Percentiles rank a stretch among this genome's conserved stretches.
Evolutionary conservation across 2,888 invertebrate species (phyloP).

Genomic region (Limnephilus rhombicus): DNA sequence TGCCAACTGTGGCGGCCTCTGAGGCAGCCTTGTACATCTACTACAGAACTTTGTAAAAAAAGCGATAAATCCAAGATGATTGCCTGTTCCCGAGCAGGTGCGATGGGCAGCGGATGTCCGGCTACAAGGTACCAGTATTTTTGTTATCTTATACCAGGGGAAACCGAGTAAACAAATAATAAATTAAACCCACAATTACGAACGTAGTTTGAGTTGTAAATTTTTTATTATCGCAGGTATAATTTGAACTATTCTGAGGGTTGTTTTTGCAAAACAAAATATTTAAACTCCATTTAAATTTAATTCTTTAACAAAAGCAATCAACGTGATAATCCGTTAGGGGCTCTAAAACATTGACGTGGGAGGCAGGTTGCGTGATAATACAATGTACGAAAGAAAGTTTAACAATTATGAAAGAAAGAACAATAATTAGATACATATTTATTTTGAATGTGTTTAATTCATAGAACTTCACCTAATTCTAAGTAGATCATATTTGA

Average conservation of each 20-base stretch:
- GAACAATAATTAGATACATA: too few relatives aligned
- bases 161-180: conserved; percentile 47
- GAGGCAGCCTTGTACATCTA: background rate
- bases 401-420: too few relatives aligned
- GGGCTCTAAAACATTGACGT: background rate
- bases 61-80: conserved; percentile 59
- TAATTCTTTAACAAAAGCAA: background rate
- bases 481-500: too few relatives aligned
- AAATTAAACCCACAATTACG: conserved; percentile 33
- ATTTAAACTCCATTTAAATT: background rate
- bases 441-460: too few relatives aligned
- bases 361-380: too few relatives aligned
- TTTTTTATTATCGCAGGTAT: background rate
- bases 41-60: conserved; percentile 27
- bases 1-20: conserved; percentile 1
- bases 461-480: too few relatives aligned
- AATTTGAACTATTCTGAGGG: background rate
- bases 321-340: background rate
- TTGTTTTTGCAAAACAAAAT: background rate
- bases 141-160: conserved; percentile 39
- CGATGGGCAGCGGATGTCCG: conserved; percentile 64
- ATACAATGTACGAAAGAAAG: too few relatives aligned
- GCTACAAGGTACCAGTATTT: conserved; percentile 53
- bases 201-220: conserved; percentile 25
- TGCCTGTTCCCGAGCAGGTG: conserved; percentile 58